Evolutionary conservation across 1,140 invertebrate genomes (phyloP), one percentile per base, ranked within the genome.

Genomic region (Druon quercuslanigerum): DNA sequence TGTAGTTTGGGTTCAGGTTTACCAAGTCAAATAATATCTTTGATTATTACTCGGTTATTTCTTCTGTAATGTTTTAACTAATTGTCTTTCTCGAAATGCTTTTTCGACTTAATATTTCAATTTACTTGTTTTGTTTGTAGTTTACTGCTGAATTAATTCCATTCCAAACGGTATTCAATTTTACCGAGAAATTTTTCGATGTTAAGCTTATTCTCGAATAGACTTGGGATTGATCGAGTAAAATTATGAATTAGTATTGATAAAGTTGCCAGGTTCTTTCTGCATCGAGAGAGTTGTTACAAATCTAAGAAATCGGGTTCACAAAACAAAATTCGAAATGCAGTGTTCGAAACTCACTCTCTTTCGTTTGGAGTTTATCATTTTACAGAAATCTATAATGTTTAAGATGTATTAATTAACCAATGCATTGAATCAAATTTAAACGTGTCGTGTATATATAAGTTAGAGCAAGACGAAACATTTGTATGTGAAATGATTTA

Each of bases 391-490:
- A 60, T 14, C 20, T 25, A 40, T 46, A 16, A 46, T 16, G 16
- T 33, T n/a, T 66, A 9, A 46, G 40, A 11, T 46, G 40, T 66
- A 66, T 16, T 14, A 40, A 40, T 9, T 66, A 66, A 66, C 25
- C 25, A 66, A 14, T 66, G 57, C 25, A 66, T 66, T 66, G 11
- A 66, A 66, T 66, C 60, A 66, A 66, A 66, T 66, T 66, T 66
- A 66, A 66, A 66, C 60, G 13, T 11, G 60, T 33, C 4, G 60
- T 66, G 14, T 66, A 60, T 17, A 20, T 66, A 33, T 66, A 66
- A 66, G 20, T 66, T 40, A 33, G 33, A 40, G 25, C 25, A 66
- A 66, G 40, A 66, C 33, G 25, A 66, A 66, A 66, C 33, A 66
- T 66, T 66, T 66, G 60, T 66, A 66, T 40, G 60, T 66, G 25